Evolutionary conservation across 2,113 vertebrate species (phyloP).

Genomic region (Solea solea): DNA sequence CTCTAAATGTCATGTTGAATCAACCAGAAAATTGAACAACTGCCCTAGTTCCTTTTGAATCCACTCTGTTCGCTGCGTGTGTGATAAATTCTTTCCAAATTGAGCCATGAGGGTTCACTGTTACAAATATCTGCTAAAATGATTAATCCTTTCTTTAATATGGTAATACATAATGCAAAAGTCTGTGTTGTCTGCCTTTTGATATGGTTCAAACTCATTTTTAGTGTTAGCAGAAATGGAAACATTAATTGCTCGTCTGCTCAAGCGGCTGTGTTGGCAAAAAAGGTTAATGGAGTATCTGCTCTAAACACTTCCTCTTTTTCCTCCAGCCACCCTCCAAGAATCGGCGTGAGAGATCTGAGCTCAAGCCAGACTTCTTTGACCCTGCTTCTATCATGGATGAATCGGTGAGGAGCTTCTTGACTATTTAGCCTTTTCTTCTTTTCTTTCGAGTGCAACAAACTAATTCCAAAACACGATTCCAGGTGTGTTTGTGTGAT

Average conservation of each 20-base stretch:
- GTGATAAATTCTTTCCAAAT: conserved; percentile 12
- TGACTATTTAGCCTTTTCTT: not conserved
- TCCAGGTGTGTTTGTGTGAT: not conserved
- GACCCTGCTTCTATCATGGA: conserved; percentile 99
- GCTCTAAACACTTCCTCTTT: conserved; percentile 16
- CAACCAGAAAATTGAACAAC: conserved; percentile 37
- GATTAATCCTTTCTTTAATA: not conserved
- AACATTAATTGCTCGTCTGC: not conserved
- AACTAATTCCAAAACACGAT: too few relatives aligned
- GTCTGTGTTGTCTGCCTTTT: not conserved
- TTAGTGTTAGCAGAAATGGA: not conserved
- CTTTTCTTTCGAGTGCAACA: too few relatives aligned
- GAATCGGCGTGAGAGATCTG: conserved; percentile 96
- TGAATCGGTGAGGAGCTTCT: conserved; percentile 89
- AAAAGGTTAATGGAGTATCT: not conserved
- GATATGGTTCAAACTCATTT: not conserved
- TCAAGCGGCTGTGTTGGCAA: not conserved
- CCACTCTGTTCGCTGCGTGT: not conserved
- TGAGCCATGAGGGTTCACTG: not conserved
- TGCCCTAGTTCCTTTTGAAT: conserved; percentile 35
- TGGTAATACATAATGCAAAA: not conserved
- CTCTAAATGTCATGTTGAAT: conserved; percentile 60
- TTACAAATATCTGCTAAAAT: conserved; percentile 1
- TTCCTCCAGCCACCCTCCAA: conserved; percentile 92
- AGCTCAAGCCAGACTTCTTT: conserved; percentile 99